Percentiles rank a stretch among this genome's conserved stretches.
Conservation (phyloP, 2,113 vertebrate genomes). For the Osmerus eperlanus region DNA sequence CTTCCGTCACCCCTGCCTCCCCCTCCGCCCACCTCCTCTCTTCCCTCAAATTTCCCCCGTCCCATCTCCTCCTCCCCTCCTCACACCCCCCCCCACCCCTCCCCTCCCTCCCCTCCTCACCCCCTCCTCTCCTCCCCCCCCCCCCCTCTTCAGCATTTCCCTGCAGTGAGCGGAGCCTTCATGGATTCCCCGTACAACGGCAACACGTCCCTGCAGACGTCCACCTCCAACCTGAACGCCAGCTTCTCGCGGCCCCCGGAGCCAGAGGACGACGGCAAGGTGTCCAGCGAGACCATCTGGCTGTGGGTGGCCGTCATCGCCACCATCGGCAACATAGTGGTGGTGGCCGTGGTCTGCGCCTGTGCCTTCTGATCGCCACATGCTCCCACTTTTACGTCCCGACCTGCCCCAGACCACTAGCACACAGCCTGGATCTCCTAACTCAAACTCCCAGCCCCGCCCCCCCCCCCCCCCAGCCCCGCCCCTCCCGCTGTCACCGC, state of each 20-base stretch:
- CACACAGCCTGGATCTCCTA: constrained; percentile 19
- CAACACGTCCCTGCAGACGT: constrained; percentile 75
- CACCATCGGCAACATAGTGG: constrained; percentile 78
- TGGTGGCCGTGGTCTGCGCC: constrained; percentile 77
- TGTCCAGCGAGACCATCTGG: constrained; percentile 75
- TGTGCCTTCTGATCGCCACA: constrained; percentile 73
- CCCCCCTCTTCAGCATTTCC: constrained; percentile 58
- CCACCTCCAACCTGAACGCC: constrained; percentile 71
- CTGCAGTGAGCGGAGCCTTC: constrained; percentile 66
- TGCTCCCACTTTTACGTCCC: no score
- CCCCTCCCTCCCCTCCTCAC: background rate
- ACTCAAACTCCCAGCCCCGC: no score
- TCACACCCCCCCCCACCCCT: background rate
- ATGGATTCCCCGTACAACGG: constrained; percentile 77
- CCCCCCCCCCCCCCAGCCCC: no score
- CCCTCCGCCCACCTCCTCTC: background rate
- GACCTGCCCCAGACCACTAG: constrained; percentile 16
- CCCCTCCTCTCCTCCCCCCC: background rate
- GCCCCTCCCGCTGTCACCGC: no score
- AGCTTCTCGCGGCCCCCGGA: constrained; percentile 60
- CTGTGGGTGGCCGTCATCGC: constrained; percentile 80
- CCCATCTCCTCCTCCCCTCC: background rate
- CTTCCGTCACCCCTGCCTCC: background rate
- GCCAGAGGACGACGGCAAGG: constrained; percentile 71
- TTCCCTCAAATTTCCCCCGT: background rate